Evolutionary conservation across 2,888 invertebrate species (phyloP).

Genomic region (Acronicta leporina): DNA sequence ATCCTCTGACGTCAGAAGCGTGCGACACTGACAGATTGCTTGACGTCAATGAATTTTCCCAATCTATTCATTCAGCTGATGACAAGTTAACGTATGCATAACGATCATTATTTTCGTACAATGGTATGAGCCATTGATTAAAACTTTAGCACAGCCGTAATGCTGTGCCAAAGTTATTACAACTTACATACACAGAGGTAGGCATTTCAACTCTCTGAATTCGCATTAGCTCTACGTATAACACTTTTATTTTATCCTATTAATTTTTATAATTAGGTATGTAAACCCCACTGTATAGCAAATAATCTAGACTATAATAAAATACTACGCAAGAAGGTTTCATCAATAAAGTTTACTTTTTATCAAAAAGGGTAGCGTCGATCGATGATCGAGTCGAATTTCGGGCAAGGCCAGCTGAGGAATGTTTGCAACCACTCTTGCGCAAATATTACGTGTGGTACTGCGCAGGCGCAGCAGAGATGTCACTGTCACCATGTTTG

Average conservation of each 20-base stretch:
- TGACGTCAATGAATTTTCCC: slow-evolving; percentile 30
- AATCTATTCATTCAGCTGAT: background rate
- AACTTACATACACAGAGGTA: no score
- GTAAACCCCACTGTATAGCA: no score
- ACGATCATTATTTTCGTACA: background rate
- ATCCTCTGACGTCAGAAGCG: slow-evolving; percentile 16
- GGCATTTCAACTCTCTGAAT: no score
- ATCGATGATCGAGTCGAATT: slow-evolving; percentile 70
- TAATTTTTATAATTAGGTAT: no score
- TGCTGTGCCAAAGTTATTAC: no score
- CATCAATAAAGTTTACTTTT: slow-evolving; percentile 34
- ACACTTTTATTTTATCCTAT: no score
- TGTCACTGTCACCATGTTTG: slow-evolving; percentile 67
- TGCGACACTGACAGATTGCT: background rate
- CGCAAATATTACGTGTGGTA: slow-evolving; percentile 67
- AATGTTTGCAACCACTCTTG: slow-evolving; percentile 75
- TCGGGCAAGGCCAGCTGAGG: slow-evolving; percentile 84
- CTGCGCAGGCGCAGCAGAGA: slow-evolving; percentile 35
- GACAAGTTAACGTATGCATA: background rate
- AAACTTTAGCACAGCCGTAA: background rate
- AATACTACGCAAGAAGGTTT: slow-evolving; percentile 39
- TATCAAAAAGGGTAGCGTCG: slow-evolving; percentile 60
- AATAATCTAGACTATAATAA: background rate
- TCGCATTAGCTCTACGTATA: no score
- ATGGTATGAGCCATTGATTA: background rate